Evolutionary conservation across 2,888 invertebrate species (phyloP), one percentile per base, ranked within the genome.

Genomic region (Ennomos quercinarius): DNA sequence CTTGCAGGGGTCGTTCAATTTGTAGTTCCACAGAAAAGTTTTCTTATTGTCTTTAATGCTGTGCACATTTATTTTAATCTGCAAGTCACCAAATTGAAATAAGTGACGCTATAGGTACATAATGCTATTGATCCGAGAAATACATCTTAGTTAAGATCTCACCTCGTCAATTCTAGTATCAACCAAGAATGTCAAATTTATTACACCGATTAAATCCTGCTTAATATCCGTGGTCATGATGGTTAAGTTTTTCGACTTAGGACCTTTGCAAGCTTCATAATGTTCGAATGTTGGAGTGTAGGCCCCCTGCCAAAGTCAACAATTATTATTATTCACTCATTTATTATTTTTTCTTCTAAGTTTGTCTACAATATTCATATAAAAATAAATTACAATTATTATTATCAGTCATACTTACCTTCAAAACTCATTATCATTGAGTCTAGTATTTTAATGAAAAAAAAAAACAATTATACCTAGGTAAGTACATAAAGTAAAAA

Each of bases 1-100:
- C 13, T 64, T 64, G 49, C 73, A 71, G 0, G 70, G 70, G 8
- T 73, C 64, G 0, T 52, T 67, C 5, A 68, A 10, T 45, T 63
- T 68, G 49, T 69, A 61, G 52, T 59, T 64, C 63, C 65, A 71
- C 1, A 73, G 46, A 27, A 67, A 59, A 5, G 17, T 58, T 13
- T 57, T 70, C n/a, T 56, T 64, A 8, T 53, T 48, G 8, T 54
- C 56, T 44, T 65, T 68, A 0, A 63, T 36, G 39, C 47, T 69
- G 37, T 61, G 47, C 4, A 73, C 63, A n/a, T 54, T 36, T 0
- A 70, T 40, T 43, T 59, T 68, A 10, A 73, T 38, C 71, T 73
- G 61, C 3, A 56, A 60, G 13, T 34, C 35, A 38, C 55, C 17
- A 12, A 27, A 38, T 10, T 46, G 9, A 13, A 34, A 5, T n/a